A percentile compares a stretch with the other conserved stretches of the same genome.
Conservation (phyloP, 2,113 vertebrate genomes). For the Nyctereutes procyonoides region DNA sequence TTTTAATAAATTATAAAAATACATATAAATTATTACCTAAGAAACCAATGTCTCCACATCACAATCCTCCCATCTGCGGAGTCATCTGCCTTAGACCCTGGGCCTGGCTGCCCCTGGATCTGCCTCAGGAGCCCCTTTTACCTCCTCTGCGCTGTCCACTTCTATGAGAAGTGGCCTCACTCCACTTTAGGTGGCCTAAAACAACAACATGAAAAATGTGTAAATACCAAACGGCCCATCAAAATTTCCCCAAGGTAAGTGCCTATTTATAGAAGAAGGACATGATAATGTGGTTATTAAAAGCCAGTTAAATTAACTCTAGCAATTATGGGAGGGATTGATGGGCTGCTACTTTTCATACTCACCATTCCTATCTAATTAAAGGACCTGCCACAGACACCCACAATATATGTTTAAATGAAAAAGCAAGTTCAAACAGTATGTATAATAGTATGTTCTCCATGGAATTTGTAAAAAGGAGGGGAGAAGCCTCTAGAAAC, state of each 20-base stretch:
- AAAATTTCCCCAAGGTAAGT: neutral
- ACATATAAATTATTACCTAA: neutral
- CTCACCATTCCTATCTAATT: neutral
- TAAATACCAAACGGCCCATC: neutral
- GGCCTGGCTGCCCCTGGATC: neutral
- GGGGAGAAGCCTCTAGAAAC: neutral
- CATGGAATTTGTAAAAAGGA: neutral
- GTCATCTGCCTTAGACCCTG: neutral
- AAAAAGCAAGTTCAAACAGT: neutral
- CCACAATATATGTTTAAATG: neutral
- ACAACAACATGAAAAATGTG: neutral
- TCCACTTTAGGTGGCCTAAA: too few species aligned
- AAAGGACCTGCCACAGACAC: neutral
- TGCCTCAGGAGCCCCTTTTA: neutral
- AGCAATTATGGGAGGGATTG: neutral
- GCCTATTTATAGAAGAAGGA: neutral
- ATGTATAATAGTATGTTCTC: neutral
- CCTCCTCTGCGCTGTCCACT: neutral
- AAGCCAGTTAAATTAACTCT: neutral
- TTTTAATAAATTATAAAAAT: neutral
- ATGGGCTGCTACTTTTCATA: neutral
- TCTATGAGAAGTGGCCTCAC: too few species aligned
- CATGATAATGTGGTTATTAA: neutral
- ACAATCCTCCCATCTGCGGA: neutral
- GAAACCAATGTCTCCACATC: neutral